Base-by-base conservation (phyloP, 2,888 invertebrate species). In the Tuberolachnus salignus region DNA sequence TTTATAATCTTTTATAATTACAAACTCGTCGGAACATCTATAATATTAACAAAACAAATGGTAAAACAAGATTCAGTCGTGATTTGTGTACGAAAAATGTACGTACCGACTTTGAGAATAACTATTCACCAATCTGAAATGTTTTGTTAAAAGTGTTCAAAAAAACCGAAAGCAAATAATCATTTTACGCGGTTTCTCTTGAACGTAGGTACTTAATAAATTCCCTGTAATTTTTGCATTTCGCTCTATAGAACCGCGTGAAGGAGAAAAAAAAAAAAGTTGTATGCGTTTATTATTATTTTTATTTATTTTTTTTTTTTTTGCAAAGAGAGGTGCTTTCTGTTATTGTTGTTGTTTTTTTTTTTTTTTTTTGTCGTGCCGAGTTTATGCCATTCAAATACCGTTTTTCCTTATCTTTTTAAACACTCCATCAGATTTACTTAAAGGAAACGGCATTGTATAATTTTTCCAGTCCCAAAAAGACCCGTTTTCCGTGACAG, bases 361-460 rank as follows among this genome's bases (percentile, higher is more conserved):
- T n/a, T 34, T 34, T 34, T 34, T 6, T 34, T 73, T 21, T n/a
- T 73, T 73, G 10, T 61, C 13, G 46, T 49, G 34, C 11, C 34
- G 72, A 26, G 14, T 19, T 10, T 23, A 21, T 13, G 42, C 53
- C 53, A 73, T 64, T 64, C 73, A 53, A 74, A 74, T 53, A 64
- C 14, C 72, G 51, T 74, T 74, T 74, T 64, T 46, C 34, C 75
- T 75, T 75, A 75, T 75, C 75, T 75, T 66, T 67, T 75, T 66
- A 75, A 75, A 75, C 75, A 75, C 66, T 75, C 75, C 75, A 75
- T 75, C 75, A 75, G 75, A 75, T 75, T 75, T 19, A 67, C 66
- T 67, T 67, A 75, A 75, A 75, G 66, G 57, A 75, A 74, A 75
- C 11, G 26, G 57, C 57, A 67, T 66, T 75, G 57, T 55, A 74